A percentile compares a stretch with the other conserved stretches of the same genome.
Conservation (phyloP, 2,888 invertebrate species). For the Pycnomerus fuliginosus region DNA sequence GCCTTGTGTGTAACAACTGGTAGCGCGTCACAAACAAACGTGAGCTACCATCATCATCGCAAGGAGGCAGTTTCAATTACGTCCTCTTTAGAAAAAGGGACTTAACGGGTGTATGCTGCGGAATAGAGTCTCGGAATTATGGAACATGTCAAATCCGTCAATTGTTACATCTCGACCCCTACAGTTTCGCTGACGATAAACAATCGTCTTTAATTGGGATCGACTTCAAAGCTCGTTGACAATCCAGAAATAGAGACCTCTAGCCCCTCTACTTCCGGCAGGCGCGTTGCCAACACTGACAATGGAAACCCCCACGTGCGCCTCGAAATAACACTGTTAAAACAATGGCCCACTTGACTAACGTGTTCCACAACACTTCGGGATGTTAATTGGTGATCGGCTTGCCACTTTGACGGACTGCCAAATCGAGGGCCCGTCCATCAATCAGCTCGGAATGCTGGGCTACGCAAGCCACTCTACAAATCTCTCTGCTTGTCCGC, state of each 20-base stretch:
- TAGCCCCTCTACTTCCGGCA: constrained; percentile 44
- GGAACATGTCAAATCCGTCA: constrained; percentile 50
- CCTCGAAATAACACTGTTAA: constrained; percentile 38
- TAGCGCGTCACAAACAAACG: constrained; percentile 36
- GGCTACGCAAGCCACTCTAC: constrained; percentile 43
- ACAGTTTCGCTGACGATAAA: constrained; percentile 15
- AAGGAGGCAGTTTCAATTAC: constrained; percentile 50
- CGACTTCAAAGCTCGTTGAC: constrained; percentile 50
- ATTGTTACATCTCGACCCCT: constrained; percentile 36
- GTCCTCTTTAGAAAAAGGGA: constrained; percentile 48
- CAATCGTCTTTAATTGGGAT: constrained; percentile 47
- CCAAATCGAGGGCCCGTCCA: constrained; percentile 31
- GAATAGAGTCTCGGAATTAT: constrained; percentile 49
- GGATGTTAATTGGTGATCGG: constrained; percentile 18
- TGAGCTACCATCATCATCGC: constrained; percentile 27
- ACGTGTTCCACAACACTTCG: constrained; percentile 3
- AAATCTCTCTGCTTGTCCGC: constrained; percentile 35
- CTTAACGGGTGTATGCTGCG: constrained; percentile 49
- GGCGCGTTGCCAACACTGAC: constrained; percentile 52
- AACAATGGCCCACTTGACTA: not conserved
- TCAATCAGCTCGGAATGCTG: constrained; percentile 42
- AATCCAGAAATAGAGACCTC: constrained; percentile 45
- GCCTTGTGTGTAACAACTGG: constrained; percentile 37
- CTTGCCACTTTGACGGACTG: constrained; percentile 26
- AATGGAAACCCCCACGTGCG: constrained; percentile 49